Evolutionary conservation across 2,888 invertebrate genomes (phyloP), one percentile per base, ranked within the genome.

Genomic region (Drosophila recens): DNA sequence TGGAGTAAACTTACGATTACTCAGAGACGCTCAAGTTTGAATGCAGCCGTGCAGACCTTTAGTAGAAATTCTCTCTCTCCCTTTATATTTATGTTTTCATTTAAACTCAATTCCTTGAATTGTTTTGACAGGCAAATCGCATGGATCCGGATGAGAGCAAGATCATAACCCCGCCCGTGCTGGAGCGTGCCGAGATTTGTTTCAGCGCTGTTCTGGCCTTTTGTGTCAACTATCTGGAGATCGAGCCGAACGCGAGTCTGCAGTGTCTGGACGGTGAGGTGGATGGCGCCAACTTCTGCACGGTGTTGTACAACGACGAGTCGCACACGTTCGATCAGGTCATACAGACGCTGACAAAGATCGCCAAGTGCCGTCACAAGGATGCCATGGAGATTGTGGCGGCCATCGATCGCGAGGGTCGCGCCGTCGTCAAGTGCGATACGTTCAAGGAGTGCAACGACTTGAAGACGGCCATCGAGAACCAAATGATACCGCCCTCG

Each of bases 311-410:
- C 92, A 99, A 99, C 92, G 99, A 99, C 91, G 99, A 99, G 93
- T 96, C 97, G 1, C 99, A 99, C 91, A 99, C 99, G 0, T 99
- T 99, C 92, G 99, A 99, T 91, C 98, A 98, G 93, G 99, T 99
- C 11, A 99, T 99, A 76, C 95, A 94, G 56, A 98, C 98, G 0
- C 93, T 99, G 72, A 96, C 95, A 13, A 95, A 97, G 72, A 97
- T 98, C 36, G 96, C 99, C 79, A 97, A 97, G 91, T 98, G 98
- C 91, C 94, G 95, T 36, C 97, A 98, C 87, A 96, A 97, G 78
- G 97, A 97, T 89, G 98, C 99, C 0, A 96, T 98, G 79, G 98
- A 99, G 82, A 97, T 96, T 91, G 99, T 99, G 4, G 98, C 98
- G 5, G 96, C 97, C 74, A 98, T 99, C 65, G 99, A 99, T 93